Conservation (phyloP, 2,113 vertebrate genomes). For the Setophaga petechia region DNA sequence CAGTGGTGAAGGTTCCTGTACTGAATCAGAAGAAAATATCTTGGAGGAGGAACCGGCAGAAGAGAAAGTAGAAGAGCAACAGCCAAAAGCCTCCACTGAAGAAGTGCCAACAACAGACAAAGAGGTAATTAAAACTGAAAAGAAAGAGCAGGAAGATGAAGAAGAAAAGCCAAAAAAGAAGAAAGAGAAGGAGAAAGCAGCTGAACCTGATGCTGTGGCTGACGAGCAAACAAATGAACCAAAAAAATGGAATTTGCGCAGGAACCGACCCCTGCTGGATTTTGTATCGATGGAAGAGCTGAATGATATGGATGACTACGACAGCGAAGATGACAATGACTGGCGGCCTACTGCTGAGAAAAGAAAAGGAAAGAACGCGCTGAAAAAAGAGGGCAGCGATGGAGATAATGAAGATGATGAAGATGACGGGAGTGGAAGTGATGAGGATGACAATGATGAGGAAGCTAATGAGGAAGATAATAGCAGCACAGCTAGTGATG, state of each 20-base stretch:
- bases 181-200: constrained; percentile 80
- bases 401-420: constrained; percentile 84
- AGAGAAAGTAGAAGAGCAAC: constrained; percentile 72
- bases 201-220: constrained; percentile 67
- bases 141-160: constrained; percentile 79
- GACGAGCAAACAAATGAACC: constrained; percentile 88
- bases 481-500: constrained; percentile 83
- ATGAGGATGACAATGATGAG: constrained; percentile 82
- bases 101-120: constrained; percentile 76
- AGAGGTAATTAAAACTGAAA: constrained; percentile 80
- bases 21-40: constrained; percentile 85
- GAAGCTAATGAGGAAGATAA: constrained; percentile 79
- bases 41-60: constrained; percentile 80
- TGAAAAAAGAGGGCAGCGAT: constrained; percentile 84
- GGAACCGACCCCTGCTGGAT: constrained; percentile 92
- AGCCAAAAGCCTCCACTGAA: constrained; percentile 72
- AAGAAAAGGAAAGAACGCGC: constrained; percentile 80
- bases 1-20: constrained; percentile 89
- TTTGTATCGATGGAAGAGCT: constrained; percentile 97
- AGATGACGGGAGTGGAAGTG: constrained; percentile 81
- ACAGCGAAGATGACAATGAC: constrained; percentile 98
- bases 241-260: constrained; percentile 97
- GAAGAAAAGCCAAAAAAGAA: constrained; percentile 78
- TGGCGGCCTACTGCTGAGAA: constrained; percentile 90
- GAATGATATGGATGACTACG: constrained; percentile 98